Base-by-base conservation (phyloP, 1,140 invertebrate species). In the Dendrolimus kikuchii region DNA sequence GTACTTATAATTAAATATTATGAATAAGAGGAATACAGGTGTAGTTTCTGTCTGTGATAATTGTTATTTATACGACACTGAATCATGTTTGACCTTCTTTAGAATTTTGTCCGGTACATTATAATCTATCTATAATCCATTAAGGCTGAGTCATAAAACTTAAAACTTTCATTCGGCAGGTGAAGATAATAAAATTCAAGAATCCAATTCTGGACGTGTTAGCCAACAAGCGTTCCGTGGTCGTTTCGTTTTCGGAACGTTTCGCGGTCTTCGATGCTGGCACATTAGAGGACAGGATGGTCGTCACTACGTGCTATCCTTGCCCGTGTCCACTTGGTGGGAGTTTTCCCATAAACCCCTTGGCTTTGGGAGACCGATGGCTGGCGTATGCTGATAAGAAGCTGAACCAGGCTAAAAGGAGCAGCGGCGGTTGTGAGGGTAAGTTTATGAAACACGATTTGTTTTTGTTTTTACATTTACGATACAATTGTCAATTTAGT, bases 161-260 rank as follows among this genome's bases (percentile, higher is more conserved):
- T n/a, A 7, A 44, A 7, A 5, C 45, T 40, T 46, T 46, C 38
- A 40, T 9, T 51, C 8, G 37, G 49, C 64, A 92, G 89, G 90
- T 94, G 2, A 96, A 96, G 79, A 94, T 91, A 69, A 94, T 98
- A 57, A 96, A 97, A 81, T 99, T 98, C 86, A 97, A 97, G 78
- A 95, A 94, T 80, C 92, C 93, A 5, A 92, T 99, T 37, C 89
- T 94, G 64, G 96, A 98, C 81, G 93, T 99, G 42, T 76, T 95
- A 58, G 94, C 95, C 40, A 97, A 96, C 87, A 92, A 92, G 57
- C 89, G 92, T 44, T 94, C 93, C 4, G 89, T 99, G 51, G 93
- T 96, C 38, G 92, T 97, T 4, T 93, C 95, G 0, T 98, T 99
- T 74, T 88, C 92, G 45, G 97, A 98, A 80, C 93, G 94, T 62